phyloP scores from a whole-genome alignment of 2,797 vertebrate genomes.

The Lacerta bilineata region DNA sequence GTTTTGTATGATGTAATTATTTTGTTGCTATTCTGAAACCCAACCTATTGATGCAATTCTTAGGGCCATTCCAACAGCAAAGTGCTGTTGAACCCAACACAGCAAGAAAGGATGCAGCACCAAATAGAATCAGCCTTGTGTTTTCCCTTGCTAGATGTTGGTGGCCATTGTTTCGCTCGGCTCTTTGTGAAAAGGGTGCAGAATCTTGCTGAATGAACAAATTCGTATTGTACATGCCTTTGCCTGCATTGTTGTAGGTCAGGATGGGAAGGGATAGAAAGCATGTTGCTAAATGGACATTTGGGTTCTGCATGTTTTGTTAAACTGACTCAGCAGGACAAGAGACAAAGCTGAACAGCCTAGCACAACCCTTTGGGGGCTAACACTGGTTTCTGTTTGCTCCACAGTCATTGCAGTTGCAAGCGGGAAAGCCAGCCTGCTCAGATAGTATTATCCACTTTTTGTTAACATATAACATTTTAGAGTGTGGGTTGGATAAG shows the following conservation, averaged over 20 bases:
- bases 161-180: background rate
- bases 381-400: background rate
- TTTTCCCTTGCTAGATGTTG: slow-evolving; percentile 9
- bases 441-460: background rate
- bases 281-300: slow-evolving; percentile 2
- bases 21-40: slow-evolving; percentile 69
- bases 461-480: background rate
- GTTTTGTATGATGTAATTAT: slow-evolving; percentile 45
- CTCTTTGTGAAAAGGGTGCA: slow-evolving; percentile 37
- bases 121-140: slow-evolving; percentile 17
- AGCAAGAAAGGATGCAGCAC: slow-evolving; percentile 5
- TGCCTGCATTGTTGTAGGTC: slow-evolving; percentile 11
- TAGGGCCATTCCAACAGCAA: slow-evolving; percentile 55
- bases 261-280: slow-evolving; percentile 15
- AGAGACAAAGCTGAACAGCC: background rate
- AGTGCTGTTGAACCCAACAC: slow-evolving; percentile 43
- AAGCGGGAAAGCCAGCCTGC: background rate
- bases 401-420: background rate
- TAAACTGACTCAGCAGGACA: slow-evolving; percentile 28
- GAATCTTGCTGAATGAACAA: slow-evolving; percentile 10
- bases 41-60: slow-evolving; percentile 72
- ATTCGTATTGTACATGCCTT: background rate
- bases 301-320: slow-evolving; percentile 4
- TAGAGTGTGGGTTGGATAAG: background rate
- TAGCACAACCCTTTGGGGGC: slow-evolving; percentile 4